phyloP scores from a whole-genome alignment of 2,888 invertebrate species.

The Tuta absoluta region DNA sequence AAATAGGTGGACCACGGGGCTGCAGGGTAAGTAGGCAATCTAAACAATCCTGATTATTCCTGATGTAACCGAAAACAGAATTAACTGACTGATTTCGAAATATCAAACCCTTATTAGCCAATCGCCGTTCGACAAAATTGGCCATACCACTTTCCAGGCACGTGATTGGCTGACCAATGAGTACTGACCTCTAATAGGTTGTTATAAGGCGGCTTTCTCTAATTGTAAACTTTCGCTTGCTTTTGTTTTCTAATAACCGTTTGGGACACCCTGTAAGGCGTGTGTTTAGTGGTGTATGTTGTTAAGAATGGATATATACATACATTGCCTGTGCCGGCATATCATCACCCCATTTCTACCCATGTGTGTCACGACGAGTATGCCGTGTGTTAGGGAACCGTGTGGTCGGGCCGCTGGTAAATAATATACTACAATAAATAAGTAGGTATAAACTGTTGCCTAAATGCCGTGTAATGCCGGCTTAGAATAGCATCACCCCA shows the following conservation, averaged over 20 bases:
- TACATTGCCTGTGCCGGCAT: background rate
- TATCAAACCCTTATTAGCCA: constrained; percentile 24
- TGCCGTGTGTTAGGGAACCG: too few species aligned
- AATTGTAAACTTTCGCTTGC: constrained; percentile 23
- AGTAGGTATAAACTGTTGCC: too few species aligned
- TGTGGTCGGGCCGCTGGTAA: too few species aligned
- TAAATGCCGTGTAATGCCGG: too few species aligned
- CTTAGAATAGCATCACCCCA: too few species aligned
- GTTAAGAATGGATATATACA: background rate
- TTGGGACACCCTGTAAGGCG: background rate
- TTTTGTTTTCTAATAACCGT: constrained; percentile 21
- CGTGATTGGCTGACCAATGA: constrained; percentile 26
- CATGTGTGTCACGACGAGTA: too few species aligned
- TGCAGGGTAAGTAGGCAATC: too few species aligned
- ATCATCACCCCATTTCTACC: too few species aligned
- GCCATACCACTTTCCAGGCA: constrained; percentile 20
- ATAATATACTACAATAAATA: too few species aligned
- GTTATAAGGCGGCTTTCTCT: constrained; percentile 22
- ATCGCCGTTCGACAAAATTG: constrained; percentile 23
- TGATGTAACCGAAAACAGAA: background rate
- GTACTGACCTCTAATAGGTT: constrained; percentile 20
- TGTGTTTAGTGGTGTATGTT: constrained; percentile 3
- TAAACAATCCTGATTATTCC: too few species aligned
- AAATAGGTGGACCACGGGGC: too few species aligned
- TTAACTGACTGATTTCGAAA: constrained; percentile 15